Evolutionary conservation across 1,140 invertebrate genomes (phyloP).

Genomic region (Solen grandis): DNA sequence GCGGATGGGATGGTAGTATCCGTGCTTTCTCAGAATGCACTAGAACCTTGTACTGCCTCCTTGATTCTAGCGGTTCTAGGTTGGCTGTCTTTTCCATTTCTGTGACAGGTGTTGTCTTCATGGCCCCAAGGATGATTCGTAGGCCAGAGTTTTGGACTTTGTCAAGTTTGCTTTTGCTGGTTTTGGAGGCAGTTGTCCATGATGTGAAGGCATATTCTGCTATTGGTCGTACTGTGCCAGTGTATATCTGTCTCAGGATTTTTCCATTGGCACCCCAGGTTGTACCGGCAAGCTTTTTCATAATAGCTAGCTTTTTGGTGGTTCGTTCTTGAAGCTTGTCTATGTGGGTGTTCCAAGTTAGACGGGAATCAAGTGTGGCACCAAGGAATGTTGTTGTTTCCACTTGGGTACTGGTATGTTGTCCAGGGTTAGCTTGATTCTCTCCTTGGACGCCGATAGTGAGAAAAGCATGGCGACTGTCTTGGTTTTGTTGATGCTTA

Average conservation of each 20-base stretch:
- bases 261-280: neutral
- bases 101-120: constrained; percentile 13
- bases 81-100: constrained; percentile 14
- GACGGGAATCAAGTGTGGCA: constrained; percentile 2
- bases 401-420: neutral
- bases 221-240: constrained; percentile 15
- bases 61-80: constrained; percentile 29
- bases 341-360: constrained; percentile 46
- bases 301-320: neutral
- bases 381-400: constrained; percentile 40
- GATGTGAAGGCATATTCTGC: constrained; percentile 28
- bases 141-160: constrained; percentile 17
- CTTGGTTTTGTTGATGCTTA: constrained; percentile 10
- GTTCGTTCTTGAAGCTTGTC: constrained; percentile 6
- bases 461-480: constrained; percentile 28
- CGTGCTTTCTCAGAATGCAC: too few relatives aligned
- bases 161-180: constrained; percentile 7
- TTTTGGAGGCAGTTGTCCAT: constrained; percentile 17
- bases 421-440: neutral
- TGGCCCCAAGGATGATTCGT: constrained; percentile 15
- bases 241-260: constrained; percentile 15
- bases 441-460: constrained; percentile 9
- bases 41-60: too few relatives aligned
- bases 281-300: neutral
- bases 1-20: too few relatives aligned